phyloP scores from a whole-genome alignment of 2,113 vertebrate genomes.

The Pheucticus melanocephalus region DNA sequence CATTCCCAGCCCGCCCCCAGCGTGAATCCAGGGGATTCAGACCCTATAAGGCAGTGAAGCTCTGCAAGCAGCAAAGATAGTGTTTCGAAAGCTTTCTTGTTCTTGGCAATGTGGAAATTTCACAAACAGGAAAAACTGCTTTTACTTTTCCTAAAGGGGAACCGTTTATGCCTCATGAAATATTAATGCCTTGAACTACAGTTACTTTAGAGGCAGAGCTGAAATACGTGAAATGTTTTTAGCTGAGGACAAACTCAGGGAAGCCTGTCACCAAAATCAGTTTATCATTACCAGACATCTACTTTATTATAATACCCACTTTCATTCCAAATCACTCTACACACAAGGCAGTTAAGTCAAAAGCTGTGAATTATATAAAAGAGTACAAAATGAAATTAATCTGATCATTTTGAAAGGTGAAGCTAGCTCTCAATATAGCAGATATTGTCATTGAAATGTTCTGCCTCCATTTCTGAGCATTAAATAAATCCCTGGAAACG shows the following conservation, averaged over 20 bases:
- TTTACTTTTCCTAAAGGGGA: constrained; percentile 61
- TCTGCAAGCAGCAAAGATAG: background rate
- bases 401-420: background rate
- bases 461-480: background rate
- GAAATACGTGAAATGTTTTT: background rate
- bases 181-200: background rate
- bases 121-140: constrained; percentile 71
- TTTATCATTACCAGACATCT: background rate
- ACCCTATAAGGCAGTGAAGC: constrained; percentile 76
- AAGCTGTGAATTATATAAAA: background rate
- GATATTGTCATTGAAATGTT: background rate
- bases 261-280: background rate
- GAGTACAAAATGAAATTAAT: background rate
- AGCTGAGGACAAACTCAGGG: background rate
- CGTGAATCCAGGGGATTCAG: constrained; percentile 32
- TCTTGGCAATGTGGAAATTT: constrained; percentile 59
- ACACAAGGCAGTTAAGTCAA: background rate
- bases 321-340: background rate
- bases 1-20: constrained; percentile 40
- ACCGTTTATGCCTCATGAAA: constrained; percentile 17
- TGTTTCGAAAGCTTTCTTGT: constrained; percentile 41
- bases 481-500: background rate
- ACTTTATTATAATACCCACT: background rate
- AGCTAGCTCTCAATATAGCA: background rate
- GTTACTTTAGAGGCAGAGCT: background rate